phyloP scores from a whole-genome alignment of 2,113 vertebrate species.

The Oreochromis spilurus region DNA sequence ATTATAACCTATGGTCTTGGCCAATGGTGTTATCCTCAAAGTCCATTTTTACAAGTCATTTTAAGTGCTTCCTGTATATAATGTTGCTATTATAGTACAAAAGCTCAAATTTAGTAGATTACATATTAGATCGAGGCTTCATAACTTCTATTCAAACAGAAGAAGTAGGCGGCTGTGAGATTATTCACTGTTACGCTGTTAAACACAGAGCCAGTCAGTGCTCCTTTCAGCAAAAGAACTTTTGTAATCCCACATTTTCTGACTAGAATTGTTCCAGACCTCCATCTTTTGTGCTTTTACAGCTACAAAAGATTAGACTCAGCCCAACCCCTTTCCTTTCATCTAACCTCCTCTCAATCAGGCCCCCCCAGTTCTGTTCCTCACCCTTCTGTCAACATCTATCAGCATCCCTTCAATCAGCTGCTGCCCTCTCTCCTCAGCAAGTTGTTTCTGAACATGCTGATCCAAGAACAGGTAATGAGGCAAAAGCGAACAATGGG shows the following conservation, averaged over 20 bases:
- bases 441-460: slow-evolving; percentile 23
- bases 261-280: background rate
- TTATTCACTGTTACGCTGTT: background rate
- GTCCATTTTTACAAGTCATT: background rate
- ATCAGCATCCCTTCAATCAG: slow-evolving; percentile 25
- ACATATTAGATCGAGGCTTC: background rate
- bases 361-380: background rate
- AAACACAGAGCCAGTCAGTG: background rate
- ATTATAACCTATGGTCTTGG: background rate
- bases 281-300: background rate
- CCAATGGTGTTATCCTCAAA: background rate
- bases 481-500: slow-evolving; percentile 20
- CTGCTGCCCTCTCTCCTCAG: background rate
- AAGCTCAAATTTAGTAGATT: background rate
- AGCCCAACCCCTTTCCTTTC: background rate
- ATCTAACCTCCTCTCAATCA: background rate
- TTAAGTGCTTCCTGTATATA: background rate
- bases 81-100: background rate
- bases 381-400: background rate
- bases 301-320: background rate
- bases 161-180: background rate
- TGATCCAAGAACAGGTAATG: slow-evolving; percentile 37
- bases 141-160: background rate
- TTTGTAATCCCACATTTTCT: background rate
- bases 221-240: background rate